Evolutionary conservation across 2,888 invertebrate species (phyloP).

Genomic region (Lasioglossum calceatum): DNA sequence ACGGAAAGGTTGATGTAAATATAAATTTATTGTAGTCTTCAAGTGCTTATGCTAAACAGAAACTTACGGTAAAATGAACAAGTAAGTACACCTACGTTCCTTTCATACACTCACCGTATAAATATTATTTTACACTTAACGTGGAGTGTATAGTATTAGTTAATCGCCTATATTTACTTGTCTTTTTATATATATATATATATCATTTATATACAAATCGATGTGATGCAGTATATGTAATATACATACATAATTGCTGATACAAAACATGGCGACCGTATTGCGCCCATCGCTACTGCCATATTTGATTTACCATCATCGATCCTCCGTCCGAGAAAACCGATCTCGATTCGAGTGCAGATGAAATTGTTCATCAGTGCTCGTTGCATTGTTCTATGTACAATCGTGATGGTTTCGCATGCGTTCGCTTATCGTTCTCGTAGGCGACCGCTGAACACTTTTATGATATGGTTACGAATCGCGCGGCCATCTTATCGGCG

Average conservation of each 20-base stretch:
- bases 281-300: not conserved
- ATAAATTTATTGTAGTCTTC: slow-evolving; percentile 79
- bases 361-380: slow-evolving; percentile 12
- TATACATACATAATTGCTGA: slow-evolving; percentile 60
- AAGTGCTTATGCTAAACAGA: slow-evolving; percentile 64
- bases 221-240: slow-evolving; percentile 56
- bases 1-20: slow-evolving; percentile 61
- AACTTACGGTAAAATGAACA: slow-evolving; percentile 55
- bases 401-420: not conserved
- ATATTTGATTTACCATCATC: not conserved
- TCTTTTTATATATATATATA: slow-evolving; percentile 44
- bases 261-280: slow-evolving; percentile 36
- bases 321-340: not conserved
- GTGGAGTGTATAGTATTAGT: slow-evolving; percentile 27
- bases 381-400: slow-evolving; percentile 33
- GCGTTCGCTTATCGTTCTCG: not conserved
- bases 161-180: slow-evolving; percentile 33
- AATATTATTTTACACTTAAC: slow-evolving; percentile 67
- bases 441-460: slow-evolving; percentile 4
- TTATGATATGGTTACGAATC: not conserved
- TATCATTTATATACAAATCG: slow-evolving; percentile 64
- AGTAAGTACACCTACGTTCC: slow-evolving; percentile 57
- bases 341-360: slow-evolving; percentile 9
- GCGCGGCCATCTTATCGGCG: not conserved
- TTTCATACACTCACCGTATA: slow-evolving; percentile 58